Conservation (phyloP, 1,140 invertebrate genomes). For the Laupala kohalensis region DNA sequence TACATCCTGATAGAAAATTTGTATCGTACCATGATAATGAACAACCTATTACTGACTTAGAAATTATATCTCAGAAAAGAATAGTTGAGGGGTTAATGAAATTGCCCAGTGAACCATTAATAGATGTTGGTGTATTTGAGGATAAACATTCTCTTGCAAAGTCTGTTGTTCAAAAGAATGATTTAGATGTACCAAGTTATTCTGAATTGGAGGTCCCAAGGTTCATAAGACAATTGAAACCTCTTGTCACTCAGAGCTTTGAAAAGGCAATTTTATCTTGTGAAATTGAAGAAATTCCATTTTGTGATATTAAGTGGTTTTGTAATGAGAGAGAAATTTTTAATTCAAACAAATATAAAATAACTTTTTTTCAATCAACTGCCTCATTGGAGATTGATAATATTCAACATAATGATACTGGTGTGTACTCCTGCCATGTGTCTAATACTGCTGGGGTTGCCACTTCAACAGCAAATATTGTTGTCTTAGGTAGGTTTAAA, state of each 20-base stretch:
- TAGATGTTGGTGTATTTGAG: slow-evolving; percentile 15
- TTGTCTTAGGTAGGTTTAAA: slow-evolving; percentile 43
- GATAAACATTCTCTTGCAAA: slow-evolving; percentile 6
- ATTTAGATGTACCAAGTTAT: not conserved
- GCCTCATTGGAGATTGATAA: slow-evolving; percentile 50
- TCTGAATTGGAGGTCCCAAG: too few species aligned
- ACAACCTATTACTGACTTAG: slow-evolving; percentile 32
- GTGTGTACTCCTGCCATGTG: slow-evolving; percentile 65
- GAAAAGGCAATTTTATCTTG: slow-evolving; percentile 48
- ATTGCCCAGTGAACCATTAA: slow-evolving; percentile 29
- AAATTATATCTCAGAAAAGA: slow-evolving; percentile 34
- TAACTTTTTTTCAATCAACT: slow-evolving; percentile 42
- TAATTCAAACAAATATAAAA: slow-evolving; percentile 44
- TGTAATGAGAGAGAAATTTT: slow-evolving; percentile 55
- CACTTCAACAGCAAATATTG: slow-evolving; percentile 60
- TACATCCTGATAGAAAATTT: not conserved
- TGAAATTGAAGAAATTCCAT: slow-evolving; percentile 50
- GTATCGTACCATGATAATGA: not conserved
- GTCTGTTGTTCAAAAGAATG: slow-evolving; percentile 9
- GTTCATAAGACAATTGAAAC: slow-evolving; percentile 55
- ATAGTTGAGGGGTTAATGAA: slow-evolving; percentile 31
- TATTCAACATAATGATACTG: slow-evolving; percentile 52
- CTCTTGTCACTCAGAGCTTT: slow-evolving; percentile 44
- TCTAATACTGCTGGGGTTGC: slow-evolving; percentile 62
- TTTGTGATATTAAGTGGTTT: slow-evolving; percentile 62